Conservation (phyloP, 2,888 invertebrate genomes). For the Apotomis turbidana region DNA sequence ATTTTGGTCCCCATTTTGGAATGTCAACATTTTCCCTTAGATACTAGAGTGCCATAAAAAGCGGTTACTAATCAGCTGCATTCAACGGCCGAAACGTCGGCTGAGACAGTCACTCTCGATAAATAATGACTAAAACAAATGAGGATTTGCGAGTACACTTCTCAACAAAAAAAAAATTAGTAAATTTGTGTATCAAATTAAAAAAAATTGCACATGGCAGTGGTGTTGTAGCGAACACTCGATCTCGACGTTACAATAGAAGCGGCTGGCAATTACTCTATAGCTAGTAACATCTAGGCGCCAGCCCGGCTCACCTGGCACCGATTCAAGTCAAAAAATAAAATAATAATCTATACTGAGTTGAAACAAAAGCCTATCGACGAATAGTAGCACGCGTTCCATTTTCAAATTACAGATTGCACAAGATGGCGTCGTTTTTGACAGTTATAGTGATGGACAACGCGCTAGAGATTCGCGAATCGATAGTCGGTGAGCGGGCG, state of each 20-base stretch:
- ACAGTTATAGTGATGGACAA: conserved; percentile 44
- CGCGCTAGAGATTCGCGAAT: conserved; percentile 48
- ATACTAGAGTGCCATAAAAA: conserved; percentile 56
- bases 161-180: conserved; percentile 66
- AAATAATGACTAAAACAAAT: conserved; percentile 72
- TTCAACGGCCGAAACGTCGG: conserved; percentile 57
- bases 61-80: conserved; percentile 60
- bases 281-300: conserved; percentile 74
- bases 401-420: conserved; percentile 43
- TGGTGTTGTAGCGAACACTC: conserved; percentile 79
- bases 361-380: conserved; percentile 40
- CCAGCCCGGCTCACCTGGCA: conserved; percentile 63
- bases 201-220: conserved; percentile 81
- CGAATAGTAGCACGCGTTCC: conserved; percentile 31
- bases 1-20: conserved; percentile 79
- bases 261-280: conserved; percentile 83
- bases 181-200: conserved; percentile 67
- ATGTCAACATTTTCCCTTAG: conserved; percentile 71
- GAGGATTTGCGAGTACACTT: conserved; percentile 64
- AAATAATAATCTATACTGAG: conserved; percentile 33
- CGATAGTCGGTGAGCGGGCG: conserved; percentile 46
- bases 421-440: conserved; percentile 47
- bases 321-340: conserved; percentile 47
- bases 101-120: conserved; percentile 66
- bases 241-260: conserved; percentile 72